Evolutionary conservation across 2,113 vertebrate genomes (phyloP), one percentile per base, ranked within the genome.

Genomic region (Microtus ochrogaster): DNA sequence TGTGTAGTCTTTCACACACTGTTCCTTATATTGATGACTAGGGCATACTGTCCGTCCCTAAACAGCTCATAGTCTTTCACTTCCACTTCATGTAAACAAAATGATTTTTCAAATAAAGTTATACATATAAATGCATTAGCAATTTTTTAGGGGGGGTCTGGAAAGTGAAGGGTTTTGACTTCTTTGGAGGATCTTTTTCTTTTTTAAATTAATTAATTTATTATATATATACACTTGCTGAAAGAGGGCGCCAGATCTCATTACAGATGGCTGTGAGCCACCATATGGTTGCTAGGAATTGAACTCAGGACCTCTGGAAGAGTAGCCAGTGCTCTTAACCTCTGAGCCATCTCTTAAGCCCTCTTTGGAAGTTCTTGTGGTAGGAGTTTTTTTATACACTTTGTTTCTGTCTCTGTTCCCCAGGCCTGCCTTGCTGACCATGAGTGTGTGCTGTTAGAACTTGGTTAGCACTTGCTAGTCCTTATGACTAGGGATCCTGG

Each of bases 1-100:
- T 90, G 98, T 98, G 21, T 84, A 61, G 26, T 89, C 84, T n/a
- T 89, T 95, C 90, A 79, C 39, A 97, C 55, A 86, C 5, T 33
- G 3, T 49, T 85, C 61, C 95, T 94, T 87, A 36, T 58, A 83
- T 76, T 93, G 89, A 68, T 74, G n/a, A 22, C 68, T 24, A 22
- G 85, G 26, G 82, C 8, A 13, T 78, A 11, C 72, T 78, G 70
- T 89, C 24, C 87, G n/a, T 90, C 24, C 58, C 7, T 77, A 36
- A 68, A 72, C 41, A 94, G 52, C 21, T 89, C 39, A 66, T 28
- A 65, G 11, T 78, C 65, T 91, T 84, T 72, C 7, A 92, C n/a
- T 92, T 41, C 47, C 9, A 74, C 2, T 95, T 95, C 76, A 74
- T 44, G 33, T 22, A 79, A 89, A 78, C 49, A 72, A 63, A 93